These are phyloP conservation scores for Syritta pipiens DNA, from an alignment of 2,888 invertebrate species.

Conservation along the genomic window DNA sequence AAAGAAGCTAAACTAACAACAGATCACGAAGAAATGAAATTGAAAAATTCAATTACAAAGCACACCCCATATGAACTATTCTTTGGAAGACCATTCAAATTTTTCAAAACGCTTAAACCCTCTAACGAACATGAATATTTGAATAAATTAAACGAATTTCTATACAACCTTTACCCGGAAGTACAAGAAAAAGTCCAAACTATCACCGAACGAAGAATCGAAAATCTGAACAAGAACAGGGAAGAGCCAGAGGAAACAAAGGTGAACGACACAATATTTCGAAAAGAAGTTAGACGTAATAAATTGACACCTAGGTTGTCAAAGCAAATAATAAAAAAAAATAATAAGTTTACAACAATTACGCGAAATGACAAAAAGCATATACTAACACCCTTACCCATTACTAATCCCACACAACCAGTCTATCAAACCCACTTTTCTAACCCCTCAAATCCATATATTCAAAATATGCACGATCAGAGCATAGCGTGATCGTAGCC, in stretches of 20 bases:
- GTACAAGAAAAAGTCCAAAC: not conserved
- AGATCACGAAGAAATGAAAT: not conserved
- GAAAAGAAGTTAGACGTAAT: not conserved
- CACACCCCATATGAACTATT: not conserved
- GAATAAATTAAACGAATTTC: not conserved
- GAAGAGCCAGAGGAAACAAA: not conserved
- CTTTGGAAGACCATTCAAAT: not conserved
- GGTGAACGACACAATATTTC: not conserved
- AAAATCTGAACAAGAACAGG: not conserved
- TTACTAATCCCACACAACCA: too few relatives aligned
- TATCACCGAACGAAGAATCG: not conserved
- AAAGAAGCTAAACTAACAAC: not conserved
- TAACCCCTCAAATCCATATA: too few relatives aligned
- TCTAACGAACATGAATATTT: not conserved
- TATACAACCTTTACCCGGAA: not conserved
- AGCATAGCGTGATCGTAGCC: too few relatives aligned
- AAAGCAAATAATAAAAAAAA: not conserved
- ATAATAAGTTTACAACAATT: too few relatives aligned
- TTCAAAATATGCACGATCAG: constrained; percentile 21
- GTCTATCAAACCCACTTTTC: too few relatives aligned
- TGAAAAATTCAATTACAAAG: not conserved
- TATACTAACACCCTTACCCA: too few relatives aligned
- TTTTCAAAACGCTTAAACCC: not conserved
- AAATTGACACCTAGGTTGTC: not conserved
- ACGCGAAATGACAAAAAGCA: not conserved